Base-by-base conservation (phyloP, 2,797 vertebrate species). In the Pitangus sulphuratus region DNA sequence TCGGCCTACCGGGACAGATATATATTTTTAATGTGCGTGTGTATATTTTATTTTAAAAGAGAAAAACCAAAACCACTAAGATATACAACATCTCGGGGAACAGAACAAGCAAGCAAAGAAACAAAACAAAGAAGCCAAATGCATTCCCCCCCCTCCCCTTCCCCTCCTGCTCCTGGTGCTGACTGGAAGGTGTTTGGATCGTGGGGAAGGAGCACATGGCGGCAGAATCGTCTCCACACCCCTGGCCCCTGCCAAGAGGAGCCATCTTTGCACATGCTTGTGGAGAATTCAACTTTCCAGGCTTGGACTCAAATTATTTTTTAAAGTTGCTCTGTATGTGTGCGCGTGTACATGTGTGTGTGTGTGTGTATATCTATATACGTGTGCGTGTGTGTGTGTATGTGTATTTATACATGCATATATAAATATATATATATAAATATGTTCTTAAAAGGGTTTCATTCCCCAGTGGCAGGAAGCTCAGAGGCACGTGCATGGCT, bases 51-150 rank as follows among this genome's bases (percentile, higher is more conserved):
- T 97, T 97, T 97, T 89, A 64, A 91, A 94, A 93, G 83, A 44
- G 78, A 76, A 84, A 95, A 95, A 96, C 87, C 94, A 95, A 97
- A 97, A 97, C 96, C 96, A 97, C 95, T 97, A 96, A 96, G 88
- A 68, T 62, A 70, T 20, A 89, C 61, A 48, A 81, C 94, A 95
- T 95, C 97, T 97, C 81, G 94, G 96, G 96, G 95, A 97, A 95
- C 92, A 94, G 90, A 95, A 93, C 44, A 84, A 79, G 64, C 37
- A 76, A 47, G 77, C 44, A 37, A 57, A 70, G 65, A 92, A 78
- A 39, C 47, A 61, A 33, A 72, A 83, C 54, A 35, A 77, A 92
- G 64, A 94, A 96, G 79, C 96, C 95, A 96, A 97, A 97, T 94
- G 88, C 90, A 91, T 96, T 87, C 84, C 78, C 48, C 75, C 64